Conservation (phyloP, 2,888 invertebrate genomes). For the Alviniconcha strummeri region DNA sequence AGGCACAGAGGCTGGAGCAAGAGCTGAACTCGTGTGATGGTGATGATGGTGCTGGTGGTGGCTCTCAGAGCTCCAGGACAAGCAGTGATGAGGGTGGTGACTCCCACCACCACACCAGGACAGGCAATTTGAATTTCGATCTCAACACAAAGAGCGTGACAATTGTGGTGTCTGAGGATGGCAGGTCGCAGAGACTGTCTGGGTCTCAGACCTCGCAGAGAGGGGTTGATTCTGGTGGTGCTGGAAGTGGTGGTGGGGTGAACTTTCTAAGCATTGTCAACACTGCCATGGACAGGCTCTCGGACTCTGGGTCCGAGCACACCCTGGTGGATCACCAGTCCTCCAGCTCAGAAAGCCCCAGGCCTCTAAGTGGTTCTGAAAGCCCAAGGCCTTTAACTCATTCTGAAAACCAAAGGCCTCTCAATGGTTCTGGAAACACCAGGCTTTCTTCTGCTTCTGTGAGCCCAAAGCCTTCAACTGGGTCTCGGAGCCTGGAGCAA, state of each 20-base stretch:
- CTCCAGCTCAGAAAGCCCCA: slow-evolving; percentile 32
- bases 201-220: neutral
- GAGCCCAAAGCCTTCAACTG: slow-evolving; percentile 23
- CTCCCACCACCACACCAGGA: neutral
- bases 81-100: too few relatives aligned
- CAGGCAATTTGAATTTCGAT: neutral
- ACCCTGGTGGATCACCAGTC: slow-evolving; percentile 45
- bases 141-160: slow-evolving; percentile 23
- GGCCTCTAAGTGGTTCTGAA: slow-evolving; percentile 20
- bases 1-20: neutral
- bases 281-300: slow-evolving; percentile 34
- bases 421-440: too few relatives aligned
- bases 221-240: too few relatives aligned
- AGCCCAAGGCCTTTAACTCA: neutral
- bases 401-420: neutral
- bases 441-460: slow-evolving; percentile 3
- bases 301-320: slow-evolving; percentile 46
- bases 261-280: slow-evolving; percentile 37
- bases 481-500: slow-evolving; percentile 7
- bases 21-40: neutral
- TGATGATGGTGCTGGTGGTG: neutral
- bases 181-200: neutral
- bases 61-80: too few relatives aligned
- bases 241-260: neutral
- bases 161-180: slow-evolving; percentile 34